Evolutionary conservation across 2,888 invertebrate genomes (phyloP).

Genomic region (Netelia inedita): DNA sequence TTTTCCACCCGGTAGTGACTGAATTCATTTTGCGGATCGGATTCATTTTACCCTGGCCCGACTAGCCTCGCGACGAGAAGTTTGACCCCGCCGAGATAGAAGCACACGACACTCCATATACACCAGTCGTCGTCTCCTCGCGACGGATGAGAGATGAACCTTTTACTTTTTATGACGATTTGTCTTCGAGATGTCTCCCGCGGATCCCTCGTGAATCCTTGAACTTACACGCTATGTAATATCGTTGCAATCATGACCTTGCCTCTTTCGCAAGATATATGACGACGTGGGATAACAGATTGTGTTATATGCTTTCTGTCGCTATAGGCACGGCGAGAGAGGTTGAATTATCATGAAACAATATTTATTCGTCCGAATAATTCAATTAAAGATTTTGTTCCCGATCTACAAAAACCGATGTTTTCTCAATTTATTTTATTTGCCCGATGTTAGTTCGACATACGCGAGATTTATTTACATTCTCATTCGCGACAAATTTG

Average conservation of each 20-base stretch:
- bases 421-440: background rate
- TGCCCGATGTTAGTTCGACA: too few species aligned
- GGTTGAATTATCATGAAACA: constrained; percentile 2
- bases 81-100: constrained; percentile 63
- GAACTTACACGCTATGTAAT: constrained; percentile 41
- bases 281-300: constrained; percentile 22
- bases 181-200: constrained; percentile 59
- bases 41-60: constrained; percentile 43
- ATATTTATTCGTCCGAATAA: background rate
- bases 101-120: constrained; percentile 34
- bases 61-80: constrained; percentile 56
- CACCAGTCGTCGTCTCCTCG: constrained; percentile 46
- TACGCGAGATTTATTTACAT: too few species aligned
- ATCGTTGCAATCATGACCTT: constrained; percentile 57
- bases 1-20: background rate
- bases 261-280: constrained; percentile 25
- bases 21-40: constrained; percentile 52
- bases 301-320: background rate
- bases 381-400: background rate
- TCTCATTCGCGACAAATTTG: too few species aligned
- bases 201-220: constrained; percentile 51
- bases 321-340: background rate
- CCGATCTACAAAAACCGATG: background rate
- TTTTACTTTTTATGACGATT: constrained; percentile 69
- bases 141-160: constrained; percentile 64